phyloP scores from a whole-genome alignment of 2,113 vertebrate genomes.

The Cathartes aura region DNA sequence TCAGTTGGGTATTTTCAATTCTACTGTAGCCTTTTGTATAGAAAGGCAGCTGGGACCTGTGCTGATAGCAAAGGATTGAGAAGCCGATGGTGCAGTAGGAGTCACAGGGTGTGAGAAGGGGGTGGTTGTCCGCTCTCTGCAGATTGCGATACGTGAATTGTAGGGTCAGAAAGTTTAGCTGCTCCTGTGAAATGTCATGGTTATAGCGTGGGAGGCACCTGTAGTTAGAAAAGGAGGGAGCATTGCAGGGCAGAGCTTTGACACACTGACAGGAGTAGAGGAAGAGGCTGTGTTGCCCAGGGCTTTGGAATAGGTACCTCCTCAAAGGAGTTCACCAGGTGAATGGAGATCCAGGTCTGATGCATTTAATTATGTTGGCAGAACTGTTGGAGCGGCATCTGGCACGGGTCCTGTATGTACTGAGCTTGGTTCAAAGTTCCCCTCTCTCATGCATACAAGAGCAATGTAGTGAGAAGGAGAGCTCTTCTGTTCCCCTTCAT shows the following conservation, averaged over 20 bases:
- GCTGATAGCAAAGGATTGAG: not conserved
- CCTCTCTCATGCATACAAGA: not conserved
- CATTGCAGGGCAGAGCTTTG: not conserved
- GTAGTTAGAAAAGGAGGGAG: not conserved
- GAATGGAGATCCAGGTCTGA: not conserved
- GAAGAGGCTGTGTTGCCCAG: not conserved
- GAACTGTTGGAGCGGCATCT: not conserved
- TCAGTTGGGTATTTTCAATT: not conserved
- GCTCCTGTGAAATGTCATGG: not conserved
- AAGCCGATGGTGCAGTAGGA: not conserved
- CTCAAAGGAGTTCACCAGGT: not conserved
- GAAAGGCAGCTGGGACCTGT: not conserved
- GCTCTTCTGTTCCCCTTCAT: not conserved
- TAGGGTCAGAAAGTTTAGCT: not conserved
- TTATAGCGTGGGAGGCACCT: not conserved
- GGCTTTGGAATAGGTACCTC: not conserved
- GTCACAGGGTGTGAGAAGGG: not conserved
- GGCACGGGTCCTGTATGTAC: not conserved
- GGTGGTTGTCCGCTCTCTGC: not conserved
- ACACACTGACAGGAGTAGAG: not conserved
- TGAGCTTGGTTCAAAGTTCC: not conserved
- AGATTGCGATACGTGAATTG: accelerated
- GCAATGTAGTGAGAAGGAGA: not conserved
- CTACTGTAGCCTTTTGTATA: not conserved
- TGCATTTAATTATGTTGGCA: not conserved